Conservation (phyloP, 2,797 vertebrate species). For the Danio aesculapii region DNA sequence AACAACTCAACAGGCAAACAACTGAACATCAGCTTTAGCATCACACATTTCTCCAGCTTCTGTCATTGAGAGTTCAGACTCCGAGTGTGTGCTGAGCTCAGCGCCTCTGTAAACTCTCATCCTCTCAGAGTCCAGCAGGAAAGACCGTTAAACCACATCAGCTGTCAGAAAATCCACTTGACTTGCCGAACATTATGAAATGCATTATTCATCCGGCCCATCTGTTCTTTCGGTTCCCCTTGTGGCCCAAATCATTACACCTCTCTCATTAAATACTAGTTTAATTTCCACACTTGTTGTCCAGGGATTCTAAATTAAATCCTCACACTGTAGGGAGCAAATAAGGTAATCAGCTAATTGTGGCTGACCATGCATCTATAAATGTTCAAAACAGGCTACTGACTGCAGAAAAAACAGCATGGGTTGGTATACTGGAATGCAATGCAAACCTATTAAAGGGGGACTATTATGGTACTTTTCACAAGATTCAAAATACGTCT, state of each 20-base stretch:
- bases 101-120: not conserved
- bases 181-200: conserved; percentile 46
- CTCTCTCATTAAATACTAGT: conserved; percentile 37
- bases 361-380: conserved; percentile 37
- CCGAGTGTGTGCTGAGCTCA: not conserved
- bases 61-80: not conserved
- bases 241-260: conserved; percentile 38
- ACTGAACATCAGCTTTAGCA: too few species aligned
- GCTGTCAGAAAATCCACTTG: conserved; percentile 36
- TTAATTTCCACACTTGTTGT: conserved; percentile 24
- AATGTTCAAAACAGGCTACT: not conserved
- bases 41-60: not conserved
- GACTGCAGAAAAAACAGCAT: too few species aligned
- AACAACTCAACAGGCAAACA: too few species aligned
- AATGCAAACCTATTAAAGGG: too few species aligned
- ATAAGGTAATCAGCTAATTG: conserved; percentile 50
- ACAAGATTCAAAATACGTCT: too few species aligned
- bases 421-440: too few species aligned
- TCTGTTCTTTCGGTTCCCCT: conserved; percentile 50
- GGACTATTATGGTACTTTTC: too few species aligned
- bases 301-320: conserved; percentile 44
- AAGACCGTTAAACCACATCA: conserved; percentile 20
- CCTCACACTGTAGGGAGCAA: conserved; percentile 33
- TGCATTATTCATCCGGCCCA: conserved; percentile 54
- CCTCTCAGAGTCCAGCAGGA: conserved; percentile 4